These are phyloP conservation scores for Scrobipalpa costella DNA, from an alignment of 2,888 invertebrate species.

Conservation along the genomic window DNA sequence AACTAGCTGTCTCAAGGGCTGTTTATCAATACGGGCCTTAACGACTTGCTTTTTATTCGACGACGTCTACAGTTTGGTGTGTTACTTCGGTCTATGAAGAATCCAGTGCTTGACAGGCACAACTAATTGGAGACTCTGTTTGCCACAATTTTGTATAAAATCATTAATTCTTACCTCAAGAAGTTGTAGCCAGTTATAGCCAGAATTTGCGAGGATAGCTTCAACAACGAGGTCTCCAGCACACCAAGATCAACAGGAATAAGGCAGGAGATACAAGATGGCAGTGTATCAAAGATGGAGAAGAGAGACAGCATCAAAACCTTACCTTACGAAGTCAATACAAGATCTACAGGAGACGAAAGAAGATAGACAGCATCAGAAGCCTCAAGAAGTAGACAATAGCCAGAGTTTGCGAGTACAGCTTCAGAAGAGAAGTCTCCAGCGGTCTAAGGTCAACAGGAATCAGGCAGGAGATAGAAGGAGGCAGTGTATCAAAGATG, in stretches of 20 bases:
- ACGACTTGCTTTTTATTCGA: no score
- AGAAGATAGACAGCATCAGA: slow-evolving; percentile 41
- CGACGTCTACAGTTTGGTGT: no score
- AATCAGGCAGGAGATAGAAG: slow-evolving; percentile 65
- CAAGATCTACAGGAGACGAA: background rate
- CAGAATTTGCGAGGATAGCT: slow-evolving; percentile 69
- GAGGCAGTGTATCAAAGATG: slow-evolving; percentile 71
- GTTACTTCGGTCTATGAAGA: no score
- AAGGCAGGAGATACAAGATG: slow-evolving; percentile 63
- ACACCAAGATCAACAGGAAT: slow-evolving; percentile 71
- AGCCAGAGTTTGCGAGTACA: slow-evolving; percentile 71
- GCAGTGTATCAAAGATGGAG: slow-evolving; percentile 72
- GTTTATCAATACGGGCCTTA: no score
- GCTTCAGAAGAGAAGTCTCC: slow-evolving; percentile 67
- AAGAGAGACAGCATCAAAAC: slow-evolving; percentile 69
- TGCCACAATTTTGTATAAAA: no score
- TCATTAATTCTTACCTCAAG: slow-evolving; percentile 39
- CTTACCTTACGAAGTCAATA: no score
- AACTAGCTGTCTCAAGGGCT: no score
- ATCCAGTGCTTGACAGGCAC: no score
- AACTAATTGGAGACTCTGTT: no score
- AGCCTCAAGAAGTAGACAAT: slow-evolving; percentile 39
- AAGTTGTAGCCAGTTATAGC: slow-evolving; percentile 77
- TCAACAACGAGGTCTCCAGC: slow-evolving; percentile 67
- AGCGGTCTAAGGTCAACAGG: slow-evolving; percentile 69